Conservation (phyloP, 2,797 vertebrate genomes). For the Erpetoichthys calabaricus region DNA sequence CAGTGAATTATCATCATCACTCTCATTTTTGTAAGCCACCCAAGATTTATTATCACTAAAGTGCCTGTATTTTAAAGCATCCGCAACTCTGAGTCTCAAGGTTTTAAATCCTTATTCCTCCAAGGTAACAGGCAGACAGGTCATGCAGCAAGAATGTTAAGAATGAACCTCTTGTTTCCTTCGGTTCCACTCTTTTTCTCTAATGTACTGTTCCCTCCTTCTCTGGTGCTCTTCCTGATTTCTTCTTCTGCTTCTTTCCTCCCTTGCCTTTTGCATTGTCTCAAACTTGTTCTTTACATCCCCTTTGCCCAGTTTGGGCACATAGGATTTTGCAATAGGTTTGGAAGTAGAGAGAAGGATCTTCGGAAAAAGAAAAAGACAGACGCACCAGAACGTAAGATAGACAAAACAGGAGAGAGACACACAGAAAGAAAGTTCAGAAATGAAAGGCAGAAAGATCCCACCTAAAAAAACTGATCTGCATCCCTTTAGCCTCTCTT, state of each 20-base stretch:
- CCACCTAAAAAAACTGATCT: slow-evolving; percentile 3
- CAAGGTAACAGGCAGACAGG: too few species aligned
- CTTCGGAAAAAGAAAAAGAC: slow-evolving; percentile 50
- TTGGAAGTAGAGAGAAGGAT: slow-evolving; percentile 82
- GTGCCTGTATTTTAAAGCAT: too few species aligned
- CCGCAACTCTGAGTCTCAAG: too few species aligned
- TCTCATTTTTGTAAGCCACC: too few species aligned
- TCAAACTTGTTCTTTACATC: slow-evolving; percentile 86
- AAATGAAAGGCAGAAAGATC: slow-evolving; percentile 27
- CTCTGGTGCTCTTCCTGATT: slow-evolving; percentile 81
- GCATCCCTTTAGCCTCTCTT: too few species aligned
- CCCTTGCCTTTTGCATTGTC: slow-evolving; percentile 90
- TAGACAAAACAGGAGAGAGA: slow-evolving; percentile 26
- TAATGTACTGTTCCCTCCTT: slow-evolving; percentile 89
- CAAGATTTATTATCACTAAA: too few species aligned
- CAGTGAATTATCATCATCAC: too few species aligned
- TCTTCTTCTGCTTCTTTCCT: slow-evolving; percentile 83
- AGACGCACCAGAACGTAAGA: slow-evolving; percentile 6
- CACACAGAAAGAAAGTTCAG: slow-evolving; percentile 22
- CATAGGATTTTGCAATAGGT: slow-evolving; percentile 77
- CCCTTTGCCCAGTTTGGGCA: slow-evolving; percentile 74
- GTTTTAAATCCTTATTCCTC: too few species aligned
- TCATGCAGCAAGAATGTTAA: background rate
- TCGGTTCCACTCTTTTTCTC: slow-evolving; percentile 86
- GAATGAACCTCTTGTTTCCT: slow-evolving; percentile 85